Evolutionary conservation across 2,797 vertebrate species (phyloP).

Genomic region (Gobio occitaniae): DNA sequence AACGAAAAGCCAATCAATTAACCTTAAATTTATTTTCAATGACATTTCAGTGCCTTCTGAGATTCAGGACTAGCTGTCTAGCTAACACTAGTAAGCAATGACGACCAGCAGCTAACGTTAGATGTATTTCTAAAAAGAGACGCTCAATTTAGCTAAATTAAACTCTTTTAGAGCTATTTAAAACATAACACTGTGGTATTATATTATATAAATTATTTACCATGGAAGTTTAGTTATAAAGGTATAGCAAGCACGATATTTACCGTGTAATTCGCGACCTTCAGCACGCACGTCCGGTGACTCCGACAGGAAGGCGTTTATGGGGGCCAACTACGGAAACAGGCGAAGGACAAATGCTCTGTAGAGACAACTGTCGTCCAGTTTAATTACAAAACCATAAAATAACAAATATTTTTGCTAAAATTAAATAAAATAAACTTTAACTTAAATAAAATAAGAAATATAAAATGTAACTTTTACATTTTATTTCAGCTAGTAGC

Average conservation of each 20-base stretch:
- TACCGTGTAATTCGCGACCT: slow-evolving; percentile 72
- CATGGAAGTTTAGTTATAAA: neutral
- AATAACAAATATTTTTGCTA: accelerated
- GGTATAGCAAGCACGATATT: slow-evolving; percentile 42
- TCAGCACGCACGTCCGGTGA: slow-evolving; percentile 61
- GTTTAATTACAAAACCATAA: no score
- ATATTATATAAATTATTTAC: neutral
- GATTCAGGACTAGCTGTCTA: neutral
- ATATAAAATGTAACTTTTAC: no score
- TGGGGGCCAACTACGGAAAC: slow-evolving; percentile 30
- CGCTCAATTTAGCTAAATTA: neutral
- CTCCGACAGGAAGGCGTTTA: slow-evolving; percentile 37
- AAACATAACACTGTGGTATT: neutral
- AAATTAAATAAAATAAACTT: no score
- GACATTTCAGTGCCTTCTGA: neutral
- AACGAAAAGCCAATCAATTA: neutral
- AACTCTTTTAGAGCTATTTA: neutral
- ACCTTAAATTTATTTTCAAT: neutral
- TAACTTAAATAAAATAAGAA: no score
- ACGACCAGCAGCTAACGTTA: neutral
- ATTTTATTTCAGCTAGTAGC: no score
- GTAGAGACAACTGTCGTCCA: neutral
- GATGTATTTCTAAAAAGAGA: neutral
- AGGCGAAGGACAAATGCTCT: slow-evolving; percentile 39
- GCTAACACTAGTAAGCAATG: neutral